phyloP scores from a whole-genome alignment of 2,797 vertebrate species.

The Eidolon dupreanum region DNA sequence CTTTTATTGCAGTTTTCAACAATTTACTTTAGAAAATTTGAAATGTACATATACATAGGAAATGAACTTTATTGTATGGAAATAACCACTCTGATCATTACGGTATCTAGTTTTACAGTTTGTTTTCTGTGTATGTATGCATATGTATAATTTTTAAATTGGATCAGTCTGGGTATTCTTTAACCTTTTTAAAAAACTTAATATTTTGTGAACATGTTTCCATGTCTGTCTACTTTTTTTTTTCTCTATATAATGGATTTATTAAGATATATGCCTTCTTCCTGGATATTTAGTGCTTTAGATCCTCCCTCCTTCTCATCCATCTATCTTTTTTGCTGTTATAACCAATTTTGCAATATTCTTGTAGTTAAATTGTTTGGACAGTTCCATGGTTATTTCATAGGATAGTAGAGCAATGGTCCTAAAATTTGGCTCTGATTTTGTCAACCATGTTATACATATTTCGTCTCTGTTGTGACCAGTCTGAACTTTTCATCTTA shows the following conservation, averaged over 20 bases:
- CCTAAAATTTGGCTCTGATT: neutral
- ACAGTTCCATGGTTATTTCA: neutral
- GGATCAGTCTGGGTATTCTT: neutral
- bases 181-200: neutral
- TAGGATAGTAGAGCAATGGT: neutral
- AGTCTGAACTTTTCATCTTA: neutral
- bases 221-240: neutral
- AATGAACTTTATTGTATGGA: neutral
- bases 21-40: conserved; percentile 14
- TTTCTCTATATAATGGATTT: neutral
- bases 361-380: neutral
- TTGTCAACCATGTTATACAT: neutral
- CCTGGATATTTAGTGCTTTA: neutral
- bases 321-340: neutral
- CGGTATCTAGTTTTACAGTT: neutral
- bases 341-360: neutral
- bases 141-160: neutral
- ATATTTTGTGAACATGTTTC: neutral
- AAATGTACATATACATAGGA: neutral
- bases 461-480: neutral
- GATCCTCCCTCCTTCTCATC: no score
- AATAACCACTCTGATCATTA: neutral
- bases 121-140: neutral
- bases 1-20: neutral
- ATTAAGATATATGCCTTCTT: neutral